These are phyloP conservation scores for Amphipoea oculea DNA, from an alignment of 2,888 invertebrate species.

Conservation along the genomic window DNA sequence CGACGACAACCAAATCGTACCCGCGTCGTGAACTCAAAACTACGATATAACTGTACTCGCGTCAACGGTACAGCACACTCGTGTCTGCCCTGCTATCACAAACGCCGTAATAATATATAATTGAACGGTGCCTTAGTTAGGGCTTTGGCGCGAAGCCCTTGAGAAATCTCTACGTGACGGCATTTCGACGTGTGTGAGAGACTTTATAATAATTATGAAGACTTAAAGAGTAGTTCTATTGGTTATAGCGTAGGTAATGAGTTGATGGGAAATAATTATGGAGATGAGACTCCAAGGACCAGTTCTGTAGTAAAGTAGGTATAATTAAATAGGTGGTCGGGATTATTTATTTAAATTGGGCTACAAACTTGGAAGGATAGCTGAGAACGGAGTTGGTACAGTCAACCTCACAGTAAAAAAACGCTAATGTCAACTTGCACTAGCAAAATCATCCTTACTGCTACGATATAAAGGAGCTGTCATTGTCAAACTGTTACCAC, in stretches of 20 bases:
- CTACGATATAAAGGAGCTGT: background rate
- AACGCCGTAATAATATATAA: constrained; percentile 64
- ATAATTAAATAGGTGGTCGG: background rate
- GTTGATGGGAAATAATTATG: constrained; percentile 2
- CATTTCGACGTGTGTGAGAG: constrained; percentile 38
- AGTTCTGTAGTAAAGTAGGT: background rate
- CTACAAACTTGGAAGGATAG: background rate
- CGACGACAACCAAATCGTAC: constrained; percentile 37
- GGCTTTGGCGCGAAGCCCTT: constrained; percentile 58
- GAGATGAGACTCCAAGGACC: background rate
- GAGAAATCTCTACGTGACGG: constrained; percentile 63
- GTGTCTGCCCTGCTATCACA: constrained; percentile 62
- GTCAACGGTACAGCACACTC: constrained; percentile 71
- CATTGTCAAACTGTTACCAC: background rate
- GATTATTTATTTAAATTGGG: background rate
- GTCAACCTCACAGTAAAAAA: background rate
- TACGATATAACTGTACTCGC: constrained; percentile 64
- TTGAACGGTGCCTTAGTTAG: constrained; percentile 60
- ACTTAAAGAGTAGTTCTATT: background rate
- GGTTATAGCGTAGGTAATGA: background rate
- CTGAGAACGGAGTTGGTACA: background rate
- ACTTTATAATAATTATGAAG: background rate
- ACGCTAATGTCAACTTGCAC: background rate
- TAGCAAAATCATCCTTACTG: too few relatives aligned
- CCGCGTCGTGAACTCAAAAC: constrained; percentile 55